phyloP scores from a whole-genome alignment of 2,113 vertebrate genomes.

The Nicator chloris region DNA sequence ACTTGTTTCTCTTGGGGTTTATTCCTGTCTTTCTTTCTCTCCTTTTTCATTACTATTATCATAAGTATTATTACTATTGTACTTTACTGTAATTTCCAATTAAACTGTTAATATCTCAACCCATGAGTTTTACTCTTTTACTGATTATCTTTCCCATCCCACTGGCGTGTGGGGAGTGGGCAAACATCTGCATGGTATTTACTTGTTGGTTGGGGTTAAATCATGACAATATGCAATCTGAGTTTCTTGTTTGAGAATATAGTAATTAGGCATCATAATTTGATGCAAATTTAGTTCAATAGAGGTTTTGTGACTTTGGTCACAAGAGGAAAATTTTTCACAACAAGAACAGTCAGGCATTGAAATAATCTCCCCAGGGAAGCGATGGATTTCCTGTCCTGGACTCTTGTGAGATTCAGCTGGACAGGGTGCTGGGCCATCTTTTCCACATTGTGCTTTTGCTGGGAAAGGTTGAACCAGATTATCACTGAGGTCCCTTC shows the following conservation, averaged over 20 bases:
- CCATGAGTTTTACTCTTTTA: neutral
- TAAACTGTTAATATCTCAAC: neutral
- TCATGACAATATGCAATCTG: neutral
- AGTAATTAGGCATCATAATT: neutral
- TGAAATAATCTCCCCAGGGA: neutral
- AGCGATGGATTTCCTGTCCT: neutral
- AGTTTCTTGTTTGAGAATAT: neutral
- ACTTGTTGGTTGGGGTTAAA: neutral
- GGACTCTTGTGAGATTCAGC: neutral
- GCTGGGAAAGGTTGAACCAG: neutral
- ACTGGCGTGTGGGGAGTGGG: neutral
- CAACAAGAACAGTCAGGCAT: neutral
- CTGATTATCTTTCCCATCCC: neutral
- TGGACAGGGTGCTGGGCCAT: neutral
- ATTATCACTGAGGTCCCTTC: neutral
- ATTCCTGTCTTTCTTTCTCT: neutral
- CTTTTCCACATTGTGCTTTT: neutral
- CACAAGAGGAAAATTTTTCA: neutral
- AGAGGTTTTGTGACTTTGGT: neutral
- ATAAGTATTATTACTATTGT: neutral
- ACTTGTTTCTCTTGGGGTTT: neutral
- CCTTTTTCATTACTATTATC: neutral
- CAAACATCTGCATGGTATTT: neutral
- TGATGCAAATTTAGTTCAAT: neutral
- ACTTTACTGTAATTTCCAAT: neutral